phyloP scores from a whole-genome alignment of 2,888 invertebrate species.

The Microplitis deprimator region DNA sequence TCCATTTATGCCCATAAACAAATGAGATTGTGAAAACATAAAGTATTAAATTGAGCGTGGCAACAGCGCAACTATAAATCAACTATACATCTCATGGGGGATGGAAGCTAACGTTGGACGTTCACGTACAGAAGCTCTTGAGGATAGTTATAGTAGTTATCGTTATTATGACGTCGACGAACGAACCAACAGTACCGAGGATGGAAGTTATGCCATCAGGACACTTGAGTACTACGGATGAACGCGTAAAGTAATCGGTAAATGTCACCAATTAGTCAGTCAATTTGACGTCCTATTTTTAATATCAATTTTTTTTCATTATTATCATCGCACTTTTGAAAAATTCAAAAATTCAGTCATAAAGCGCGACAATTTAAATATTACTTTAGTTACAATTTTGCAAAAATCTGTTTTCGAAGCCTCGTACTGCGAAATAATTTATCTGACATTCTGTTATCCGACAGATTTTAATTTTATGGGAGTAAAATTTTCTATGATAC shows the following conservation, averaged over 20 bases:
- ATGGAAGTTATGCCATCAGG: neutral
- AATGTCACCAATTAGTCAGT: constrained; percentile 31
- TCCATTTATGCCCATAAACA: neutral
- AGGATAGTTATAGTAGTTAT: constrained; percentile 18
- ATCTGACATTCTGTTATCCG: no score
- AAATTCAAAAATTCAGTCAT: no score
- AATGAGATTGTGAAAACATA: constrained; percentile 1
- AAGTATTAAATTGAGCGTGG: neutral
- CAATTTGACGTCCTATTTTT: constrained; percentile 12
- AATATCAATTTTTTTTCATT: neutral
- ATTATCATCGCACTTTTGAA: no score
- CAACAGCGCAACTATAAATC: constrained; percentile 18
- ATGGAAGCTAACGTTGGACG: constrained; percentile 4
- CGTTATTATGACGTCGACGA: constrained; percentile 14
- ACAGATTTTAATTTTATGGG: no score
- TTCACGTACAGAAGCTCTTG: constrained; percentile 10
- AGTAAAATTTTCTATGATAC: neutral
- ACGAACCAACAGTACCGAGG: neutral
- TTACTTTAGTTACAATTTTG: no score
- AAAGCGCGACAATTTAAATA: no score
- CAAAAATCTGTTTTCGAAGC: no score
- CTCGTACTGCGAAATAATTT: no score
- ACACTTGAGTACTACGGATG: neutral
- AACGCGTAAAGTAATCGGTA: constrained; percentile 20
- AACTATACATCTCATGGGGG: constrained; percentile 10